Conservation (phyloP, 35 echinoderm and acorn worm genomes). For the Antedon bifida region DNA sequence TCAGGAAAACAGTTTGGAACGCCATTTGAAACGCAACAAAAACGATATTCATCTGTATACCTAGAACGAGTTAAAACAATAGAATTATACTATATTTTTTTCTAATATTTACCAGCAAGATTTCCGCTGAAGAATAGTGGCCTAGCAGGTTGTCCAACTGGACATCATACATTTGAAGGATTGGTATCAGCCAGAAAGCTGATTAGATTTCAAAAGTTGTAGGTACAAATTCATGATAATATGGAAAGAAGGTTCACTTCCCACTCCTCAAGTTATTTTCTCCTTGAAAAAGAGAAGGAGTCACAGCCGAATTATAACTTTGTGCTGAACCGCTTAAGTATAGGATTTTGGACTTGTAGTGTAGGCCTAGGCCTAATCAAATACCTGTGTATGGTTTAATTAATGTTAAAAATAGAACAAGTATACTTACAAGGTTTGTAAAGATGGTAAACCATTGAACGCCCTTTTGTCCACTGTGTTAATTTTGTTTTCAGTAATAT, state of each 20-base stretch:
- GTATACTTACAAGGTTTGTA: neutral
- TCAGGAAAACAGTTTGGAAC: constrained; percentile 38
- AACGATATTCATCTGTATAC: constrained; percentile 68
- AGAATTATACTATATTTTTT: neutral
- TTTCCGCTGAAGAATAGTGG: neutral
- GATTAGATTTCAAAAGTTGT: too few relatives aligned
- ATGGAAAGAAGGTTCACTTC: too few relatives aligned
- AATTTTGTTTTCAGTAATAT: neutral
- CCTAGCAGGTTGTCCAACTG: neutral
- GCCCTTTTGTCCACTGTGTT: neutral
- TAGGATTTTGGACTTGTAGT: neutral
- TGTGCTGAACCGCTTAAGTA: too few relatives aligned
- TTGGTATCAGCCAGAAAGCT: too few relatives aligned
- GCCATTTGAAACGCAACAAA: constrained; percentile 62
- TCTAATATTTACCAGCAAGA: neutral
- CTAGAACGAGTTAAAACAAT: constrained; percentile 10
- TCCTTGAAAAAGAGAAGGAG: too few relatives aligned
- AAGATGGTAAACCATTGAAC: neutral
- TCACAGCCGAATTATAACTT: too few relatives aligned
- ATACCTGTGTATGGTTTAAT: too few relatives aligned
- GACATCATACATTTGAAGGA: too few relatives aligned
- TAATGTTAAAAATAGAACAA: neutral
- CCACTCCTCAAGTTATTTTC: too few relatives aligned
- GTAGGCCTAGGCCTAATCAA: too few relatives aligned
- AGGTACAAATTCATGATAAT: too few relatives aligned